Evolutionary conservation across 2,888 invertebrate genomes (phyloP).

Genomic region (Sinohyriopsis cumingii): DNA sequence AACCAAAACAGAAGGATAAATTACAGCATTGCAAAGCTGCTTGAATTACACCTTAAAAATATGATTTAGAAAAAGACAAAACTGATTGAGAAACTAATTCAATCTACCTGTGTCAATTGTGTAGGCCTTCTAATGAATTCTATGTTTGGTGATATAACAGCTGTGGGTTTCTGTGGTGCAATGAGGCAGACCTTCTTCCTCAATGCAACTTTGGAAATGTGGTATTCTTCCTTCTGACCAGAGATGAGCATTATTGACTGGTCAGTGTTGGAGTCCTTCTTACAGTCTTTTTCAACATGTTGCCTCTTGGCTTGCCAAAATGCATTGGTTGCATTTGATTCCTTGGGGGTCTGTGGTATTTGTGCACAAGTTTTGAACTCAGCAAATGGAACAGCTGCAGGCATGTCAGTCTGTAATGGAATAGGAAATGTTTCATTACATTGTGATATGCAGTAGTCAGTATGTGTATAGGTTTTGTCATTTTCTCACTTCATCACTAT

Average conservation of each 20-base stretch:
- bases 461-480: not conserved
- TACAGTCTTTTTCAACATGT: too few relatives aligned
- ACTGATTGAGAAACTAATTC: not conserved
- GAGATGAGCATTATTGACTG: constrained; percentile 34
- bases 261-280: constrained; percentile 3
- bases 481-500: too few relatives aligned
- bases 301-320: too few relatives aligned
- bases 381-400: constrained; percentile 52
- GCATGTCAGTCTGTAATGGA: constrained; percentile 43
- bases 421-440: not conserved
- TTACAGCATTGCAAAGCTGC: too few relatives aligned
- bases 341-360: constrained; percentile 3
- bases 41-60: too few relatives aligned
- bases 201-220: constrained; percentile 25
- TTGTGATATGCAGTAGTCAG: not conserved
- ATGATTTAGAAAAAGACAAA: too few relatives aligned
- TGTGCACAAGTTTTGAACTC: constrained; percentile 41
- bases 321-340: too few relatives aligned
- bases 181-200: constrained; percentile 35
- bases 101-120: constrained; percentile 32
- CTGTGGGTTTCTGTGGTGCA: constrained; percentile 46
- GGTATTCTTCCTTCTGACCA: constrained; percentile 43
- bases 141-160: constrained; percentile 53
- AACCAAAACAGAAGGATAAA: too few relatives aligned
- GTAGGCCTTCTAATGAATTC: constrained; percentile 40